Evolutionary conservation across 2,888 invertebrate genomes (phyloP), one percentile per base, ranked within the genome.

Genomic region (Tetragonula carbonaria): DNA sequence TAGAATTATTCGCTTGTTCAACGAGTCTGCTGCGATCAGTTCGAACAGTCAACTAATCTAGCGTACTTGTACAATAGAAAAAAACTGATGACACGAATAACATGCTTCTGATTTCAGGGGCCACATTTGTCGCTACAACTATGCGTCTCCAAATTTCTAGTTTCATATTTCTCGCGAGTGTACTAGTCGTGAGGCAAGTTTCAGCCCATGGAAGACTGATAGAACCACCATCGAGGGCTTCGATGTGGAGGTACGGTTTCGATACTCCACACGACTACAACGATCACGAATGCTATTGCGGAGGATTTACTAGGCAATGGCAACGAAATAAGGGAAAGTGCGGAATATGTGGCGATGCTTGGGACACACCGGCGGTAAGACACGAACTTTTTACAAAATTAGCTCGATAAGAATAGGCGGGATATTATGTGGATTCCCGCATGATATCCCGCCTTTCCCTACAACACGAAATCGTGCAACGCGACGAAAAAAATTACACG

Each of bases 241-340:
- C 97, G 0, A 98, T 98, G 92, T 98, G 98, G 98, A 96, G 98
- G 87, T 98, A 97, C 95, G 98, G 98, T 80, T 98, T 98, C 94
- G 96, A 97, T 93, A 98, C 98, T 2, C 98, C 98, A 1, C 97
- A 97, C 92, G 97, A 98, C 94, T 98, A 98, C 95, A 98, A 98
- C 94, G 98, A 98, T 95, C 97, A 98, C 93, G 98, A 98, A 93
- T 95, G 97, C 6, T 98, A 97, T 95, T 98, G 98, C 93, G 98
- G 98, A 0, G 98, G 98, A 16, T 98, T 97, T 93, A 96, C 97
- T n/a, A 95, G 97, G 74, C 98, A 98, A 92, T 97, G 97, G 97
- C 96, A 96, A 90, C 96, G 95, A 80, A 98, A 98, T 92, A 96
- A 95, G 4, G 98, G 98, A 0, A 97, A 97, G 93, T 98, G 98